Base-by-base conservation (phyloP, 2,888 invertebrate species). In the Amiota mariae region DNA sequence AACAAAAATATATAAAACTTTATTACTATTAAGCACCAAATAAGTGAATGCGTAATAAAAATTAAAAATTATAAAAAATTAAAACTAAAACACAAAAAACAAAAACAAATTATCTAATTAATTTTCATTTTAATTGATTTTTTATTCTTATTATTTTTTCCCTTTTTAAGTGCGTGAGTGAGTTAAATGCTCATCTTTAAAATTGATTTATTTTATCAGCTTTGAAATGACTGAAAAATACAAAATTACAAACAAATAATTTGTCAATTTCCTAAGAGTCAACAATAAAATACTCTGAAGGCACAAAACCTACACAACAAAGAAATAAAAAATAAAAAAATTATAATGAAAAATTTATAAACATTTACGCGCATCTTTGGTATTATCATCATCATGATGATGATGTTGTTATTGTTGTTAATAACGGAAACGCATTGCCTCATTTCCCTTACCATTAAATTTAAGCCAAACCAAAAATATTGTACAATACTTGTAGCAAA, bases 31-130 rank as follows among this genome's bases (percentile, higher is more conserved):
- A 59, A 59, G 9, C 9, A 6, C 59, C 59, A 59, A 11, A 54
- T 54, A 54, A 15, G 54, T 54, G 54, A 54, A 54, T 54, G n/a
- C 13, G n/a, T 15, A 54, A 54, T 13, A 54, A 54, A 54, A 54
- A 54, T 54, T 54, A 54, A 54, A 54, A 54, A 54, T 12, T 6
- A 13, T 15, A 54, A 54, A 54, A 57, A 1, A n/a, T n/a, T n/a
- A n/a, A n/a, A n/a, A n/a, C n/a, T n/a, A n/a, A n/a, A n/a, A n/a
- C n/a, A n/a, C n/a, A n/a, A n/a, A n/a, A n/a, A n/a, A n/a, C 8
- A 8, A 57, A 57, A 57, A 63, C 63, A 63, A 68, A 68, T 68
- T 68, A 68, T 36, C 67, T 68, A 68, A 68, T 68, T 68, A 54
- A 68, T 54, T 51, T 51, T 51, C 13, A 13, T 18, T 6, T 36